Conservation (phyloP, 2,113 vertebrate species). For the Monarcha castaneiventris region DNA sequence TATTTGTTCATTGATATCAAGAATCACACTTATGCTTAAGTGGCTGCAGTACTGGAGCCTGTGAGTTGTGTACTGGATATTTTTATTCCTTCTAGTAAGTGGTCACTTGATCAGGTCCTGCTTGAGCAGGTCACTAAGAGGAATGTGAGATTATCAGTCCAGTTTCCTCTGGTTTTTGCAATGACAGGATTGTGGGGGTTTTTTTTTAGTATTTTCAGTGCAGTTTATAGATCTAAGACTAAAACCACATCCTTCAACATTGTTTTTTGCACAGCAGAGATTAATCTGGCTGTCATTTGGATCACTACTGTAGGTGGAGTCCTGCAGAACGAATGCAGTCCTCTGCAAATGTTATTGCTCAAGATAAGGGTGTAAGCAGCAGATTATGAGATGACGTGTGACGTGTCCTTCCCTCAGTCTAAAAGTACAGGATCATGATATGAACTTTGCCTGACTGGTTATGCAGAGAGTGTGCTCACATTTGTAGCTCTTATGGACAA, state of each 20-base stretch:
- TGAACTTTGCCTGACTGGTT: conserved; percentile 31
- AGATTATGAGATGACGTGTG: conserved; percentile 46
- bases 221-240: not conserved
- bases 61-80: not conserved
- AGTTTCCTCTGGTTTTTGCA: not conserved
- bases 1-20: not conserved
- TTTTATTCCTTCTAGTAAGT: not conserved
- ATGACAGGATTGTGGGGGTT: not conserved
- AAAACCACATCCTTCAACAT: not conserved
- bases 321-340: not conserved
- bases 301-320: conserved; percentile 21
- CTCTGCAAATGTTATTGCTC: conserved; percentile 56
- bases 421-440: conserved; percentile 63
- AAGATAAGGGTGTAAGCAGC: conserved; percentile 59
- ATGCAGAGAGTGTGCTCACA: not conserved
- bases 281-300: not conserved
- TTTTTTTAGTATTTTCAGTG: not conserved
- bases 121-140: not conserved
- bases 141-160: not conserved
- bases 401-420: conserved; percentile 47
- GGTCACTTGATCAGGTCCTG: not conserved
- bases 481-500: not conserved
- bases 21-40: not conserved
- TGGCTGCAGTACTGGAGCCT: not conserved
- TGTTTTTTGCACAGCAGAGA: conserved; percentile 5